Percentiles rank a stretch among this genome's conserved stretches.
phyloP scores from a whole-genome alignment of 2,888 invertebrate species.

The Leptopilina myrica region DNA sequence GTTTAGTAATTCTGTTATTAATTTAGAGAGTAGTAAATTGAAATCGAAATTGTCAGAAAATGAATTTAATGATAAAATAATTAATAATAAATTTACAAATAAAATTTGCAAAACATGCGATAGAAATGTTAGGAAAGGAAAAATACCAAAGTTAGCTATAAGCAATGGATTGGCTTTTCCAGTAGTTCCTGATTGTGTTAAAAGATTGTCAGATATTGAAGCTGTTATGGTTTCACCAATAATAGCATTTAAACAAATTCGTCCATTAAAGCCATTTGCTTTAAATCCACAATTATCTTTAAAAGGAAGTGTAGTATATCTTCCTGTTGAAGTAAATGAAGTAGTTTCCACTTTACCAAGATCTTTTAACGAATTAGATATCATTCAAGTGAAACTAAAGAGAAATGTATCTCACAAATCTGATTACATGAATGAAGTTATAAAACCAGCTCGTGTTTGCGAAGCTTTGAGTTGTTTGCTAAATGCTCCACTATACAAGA shows the following conservation, averaged over 20 bases:
- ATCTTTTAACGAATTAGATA: neutral
- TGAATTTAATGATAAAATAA: neutral
- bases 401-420: too few relatives aligned
- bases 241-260: neutral
- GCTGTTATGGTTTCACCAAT: conserved; percentile 8
- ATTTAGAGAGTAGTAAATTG: neutral
- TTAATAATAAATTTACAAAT: too few relatives aligned
- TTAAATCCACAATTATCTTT: neutral
- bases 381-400: too few relatives aligned
- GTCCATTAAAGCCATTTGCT: neutral
- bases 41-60: neutral
- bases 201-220: conserved; percentile 6
- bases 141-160: neutral
- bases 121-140: neutral
- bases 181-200: neutral
- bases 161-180: neutral
- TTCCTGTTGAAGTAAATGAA: too few relatives aligned
- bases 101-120: too few relatives aligned
- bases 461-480: neutral
- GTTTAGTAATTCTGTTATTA: neutral
- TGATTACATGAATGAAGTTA: too few relatives aligned
- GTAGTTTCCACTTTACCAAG: neutral
- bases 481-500: neutral
- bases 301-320: neutral
- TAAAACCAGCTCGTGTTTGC: too few relatives aligned